Conservation (phyloP, 2,797 vertebrate genomes). For the Channallabes apus region DNA sequence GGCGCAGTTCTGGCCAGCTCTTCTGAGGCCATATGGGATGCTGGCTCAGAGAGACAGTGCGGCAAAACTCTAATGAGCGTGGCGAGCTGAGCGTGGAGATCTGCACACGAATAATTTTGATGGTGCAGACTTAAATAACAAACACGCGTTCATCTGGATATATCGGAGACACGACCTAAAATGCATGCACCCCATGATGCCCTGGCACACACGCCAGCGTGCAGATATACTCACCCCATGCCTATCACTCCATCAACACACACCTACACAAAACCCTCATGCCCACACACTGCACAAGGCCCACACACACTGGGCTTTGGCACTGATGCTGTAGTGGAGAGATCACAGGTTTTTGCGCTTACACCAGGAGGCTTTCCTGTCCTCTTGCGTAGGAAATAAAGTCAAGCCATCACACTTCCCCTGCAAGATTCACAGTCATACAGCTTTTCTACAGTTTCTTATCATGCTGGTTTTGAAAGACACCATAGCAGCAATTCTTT, state of each 20-base stretch:
- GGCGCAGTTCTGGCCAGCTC: constrained; percentile 56
- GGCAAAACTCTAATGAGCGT: constrained; percentile 64
- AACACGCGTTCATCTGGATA: background rate
- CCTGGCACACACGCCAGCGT: constrained; percentile 35
- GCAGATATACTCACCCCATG: constrained; percentile 41
- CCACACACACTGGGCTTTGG: constrained; percentile 54
- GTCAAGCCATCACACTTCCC: constrained; percentile 57
- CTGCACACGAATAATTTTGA: constrained; percentile 25
- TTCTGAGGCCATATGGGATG: constrained; percentile 69
- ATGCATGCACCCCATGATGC: constrained; percentile 33
- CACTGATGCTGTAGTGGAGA: constrained; percentile 34
- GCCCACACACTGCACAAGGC: constrained; percentile 40
- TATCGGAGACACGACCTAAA: background rate
- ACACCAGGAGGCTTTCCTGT: constrained; percentile 73
- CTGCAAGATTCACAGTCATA: constrained; percentile 5
- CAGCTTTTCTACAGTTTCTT: background rate
- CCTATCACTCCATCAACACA: constrained; percentile 49
- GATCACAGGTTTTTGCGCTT: constrained; percentile 64
- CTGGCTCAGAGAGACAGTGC: constrained; percentile 62
- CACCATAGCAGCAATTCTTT: background rate
- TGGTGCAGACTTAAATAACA: constrained; percentile 28
- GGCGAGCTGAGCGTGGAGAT: constrained; percentile 38
- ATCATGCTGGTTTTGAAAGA: background rate
- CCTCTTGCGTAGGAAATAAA: constrained; percentile 58
- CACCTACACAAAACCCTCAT: constrained; percentile 51